These are phyloP conservation scores for Percina caprodes DNA, from an alignment of 2,113 vertebrate species.

Conservation along the genomic window DNA sequence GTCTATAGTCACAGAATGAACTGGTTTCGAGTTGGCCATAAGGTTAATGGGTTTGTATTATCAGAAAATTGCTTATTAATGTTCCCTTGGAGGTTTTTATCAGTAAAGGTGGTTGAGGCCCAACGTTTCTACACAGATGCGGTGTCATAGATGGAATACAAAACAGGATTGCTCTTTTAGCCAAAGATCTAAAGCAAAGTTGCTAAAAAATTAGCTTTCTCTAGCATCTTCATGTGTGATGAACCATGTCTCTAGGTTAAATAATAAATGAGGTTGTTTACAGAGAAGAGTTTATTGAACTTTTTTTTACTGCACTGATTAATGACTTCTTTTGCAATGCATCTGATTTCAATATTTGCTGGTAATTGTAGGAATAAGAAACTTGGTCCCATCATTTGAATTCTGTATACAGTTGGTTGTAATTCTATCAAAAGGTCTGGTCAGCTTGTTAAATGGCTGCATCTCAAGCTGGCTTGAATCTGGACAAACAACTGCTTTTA, in stretches of 20 bases:
- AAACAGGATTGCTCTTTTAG: conserved; percentile 13
- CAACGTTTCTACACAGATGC: conserved; percentile 25
- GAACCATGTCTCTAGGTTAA: conserved; percentile 42
- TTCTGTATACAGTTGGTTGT: background rate
- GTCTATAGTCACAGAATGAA: conserved; percentile 33
- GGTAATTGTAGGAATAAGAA: background rate
- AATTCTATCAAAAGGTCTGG: background rate
- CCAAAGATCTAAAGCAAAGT: conserved; percentile 53
- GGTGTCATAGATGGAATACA: conserved; percentile 24
- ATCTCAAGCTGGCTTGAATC: background rate
- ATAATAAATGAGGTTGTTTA: conserved; percentile 68
- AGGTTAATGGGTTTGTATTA: conserved; percentile 61
- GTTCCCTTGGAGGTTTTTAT: conserved; percentile 60
- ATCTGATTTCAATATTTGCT: background rate
- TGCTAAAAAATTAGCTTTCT: conserved; percentile 38
- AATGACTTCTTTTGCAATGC: background rate
- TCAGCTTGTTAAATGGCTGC: background rate
- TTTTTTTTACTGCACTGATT: conserved; percentile 35
- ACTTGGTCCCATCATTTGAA: background rate
- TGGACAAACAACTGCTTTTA: background rate
- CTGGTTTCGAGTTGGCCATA: conserved; percentile 38
- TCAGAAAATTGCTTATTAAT: conserved; percentile 71
- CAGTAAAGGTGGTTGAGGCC: conserved; percentile 43
- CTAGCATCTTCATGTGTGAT: conserved; percentile 22
- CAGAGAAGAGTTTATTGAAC: conserved; percentile 43